Evolutionary conservation across 1,140 invertebrate genomes (phyloP).

Genomic region (Polyergus mexicanus): DNA sequence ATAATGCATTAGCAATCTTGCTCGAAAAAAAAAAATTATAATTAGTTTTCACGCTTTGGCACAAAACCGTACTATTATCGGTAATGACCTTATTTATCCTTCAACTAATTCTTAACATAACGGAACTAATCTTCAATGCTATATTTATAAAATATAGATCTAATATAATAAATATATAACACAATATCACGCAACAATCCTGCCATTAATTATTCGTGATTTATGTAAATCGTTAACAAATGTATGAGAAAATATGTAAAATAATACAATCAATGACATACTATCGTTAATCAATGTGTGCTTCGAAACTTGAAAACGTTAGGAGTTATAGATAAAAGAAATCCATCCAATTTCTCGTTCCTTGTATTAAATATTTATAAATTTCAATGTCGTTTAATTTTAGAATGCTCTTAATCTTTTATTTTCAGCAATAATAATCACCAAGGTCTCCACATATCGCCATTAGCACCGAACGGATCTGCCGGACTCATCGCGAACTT

Average conservation of each 20-base stretch:
- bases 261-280: not conserved
- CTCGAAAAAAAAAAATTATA: not conserved
- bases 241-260: not conserved
- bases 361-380: not conserved
- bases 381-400: not conserved
- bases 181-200: constrained; percentile 18
- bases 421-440: constrained; percentile 70
- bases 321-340: not conserved
- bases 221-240: constrained; percentile 11
- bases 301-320: not conserved
- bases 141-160: not conserved
- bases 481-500: constrained; percentile 77
- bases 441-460: constrained; percentile 87
- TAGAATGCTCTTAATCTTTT: not conserved
- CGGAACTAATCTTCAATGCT: not conserved
- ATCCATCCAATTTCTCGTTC: not conserved
- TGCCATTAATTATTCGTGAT: not conserved
- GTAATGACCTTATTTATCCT: constrained; percentile 19
- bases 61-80: constrained; percentile 10
- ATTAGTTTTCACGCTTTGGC: constrained; percentile 45
- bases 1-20: constrained; percentile 2
- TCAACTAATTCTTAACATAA: constrained; percentile 2
- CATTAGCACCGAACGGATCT: constrained; percentile 77
- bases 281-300: not conserved
- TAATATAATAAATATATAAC: constrained; percentile 17